Conservation (phyloP, 2,113 vertebrate genomes). For the Gadus chalcogrammus region DNA sequence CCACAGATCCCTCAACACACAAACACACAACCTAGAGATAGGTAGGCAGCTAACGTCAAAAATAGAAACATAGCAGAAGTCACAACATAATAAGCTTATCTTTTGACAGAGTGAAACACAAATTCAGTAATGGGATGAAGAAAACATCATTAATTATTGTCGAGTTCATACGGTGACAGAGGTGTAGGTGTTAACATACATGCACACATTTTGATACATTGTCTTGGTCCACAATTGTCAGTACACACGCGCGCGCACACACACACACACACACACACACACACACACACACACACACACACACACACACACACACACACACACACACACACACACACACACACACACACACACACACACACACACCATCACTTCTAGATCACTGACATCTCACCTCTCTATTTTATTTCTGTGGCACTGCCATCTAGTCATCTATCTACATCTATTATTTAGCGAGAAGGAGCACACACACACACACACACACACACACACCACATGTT, state of each 20-base stretch:
- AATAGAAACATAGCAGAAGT: too few species aligned
- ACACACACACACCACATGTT: background rate
- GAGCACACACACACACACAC: conserved; percentile 11
- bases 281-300: conserved; percentile 19
- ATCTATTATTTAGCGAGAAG: conserved; percentile 35
- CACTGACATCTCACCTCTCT: background rate
- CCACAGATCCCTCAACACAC: too few species aligned
- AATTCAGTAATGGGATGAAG: too few species aligned
- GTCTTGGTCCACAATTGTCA: background rate
- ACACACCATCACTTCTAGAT: conserved; percentile 14
- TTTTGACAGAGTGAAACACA: too few species aligned
- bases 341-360: conserved; percentile 16
- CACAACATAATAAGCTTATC: too few species aligned
- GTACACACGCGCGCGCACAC: conserved; percentile 1
- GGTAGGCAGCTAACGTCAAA: too few species aligned
- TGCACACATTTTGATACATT: background rate
- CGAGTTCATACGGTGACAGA: too few species aligned
- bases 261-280: conserved; percentile 11
- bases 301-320: conserved; percentile 1
- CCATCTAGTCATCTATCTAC: too few species aligned
- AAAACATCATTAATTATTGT: too few species aligned
- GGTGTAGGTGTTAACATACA: too few species aligned
- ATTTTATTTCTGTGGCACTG: background rate
- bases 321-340: conserved; percentile 29
- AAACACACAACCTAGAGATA: too few species aligned